Evolutionary conservation across 2,113 vertebrate genomes (phyloP), one percentile per base, ranked within the genome.

Genomic region (Xiphophorus maculatus): DNA sequence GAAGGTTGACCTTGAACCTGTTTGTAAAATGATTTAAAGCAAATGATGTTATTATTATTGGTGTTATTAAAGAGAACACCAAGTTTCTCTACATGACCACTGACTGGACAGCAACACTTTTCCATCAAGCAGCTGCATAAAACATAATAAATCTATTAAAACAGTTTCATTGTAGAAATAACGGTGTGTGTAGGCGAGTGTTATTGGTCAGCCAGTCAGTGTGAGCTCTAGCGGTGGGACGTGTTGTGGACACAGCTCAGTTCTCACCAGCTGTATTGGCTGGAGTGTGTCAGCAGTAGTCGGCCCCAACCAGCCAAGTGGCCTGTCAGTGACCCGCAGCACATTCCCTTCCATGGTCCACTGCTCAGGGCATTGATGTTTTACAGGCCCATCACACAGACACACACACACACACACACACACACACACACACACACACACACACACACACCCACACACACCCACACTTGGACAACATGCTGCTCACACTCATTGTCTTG

Each of bases 301-400:
- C 71, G 63, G 71, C 73, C 73, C 81, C 32, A 69, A 76, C 79
- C 17, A 58, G 66, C 80, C 79, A 81, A 71, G 69, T 74, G 83
- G 76, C 82, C 87, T 69, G 71, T 82, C 80, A 77, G 63, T 79
- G 77, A 85, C 87, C 85, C 37, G 0, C 42, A 61, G 63, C 73
- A 64, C 74, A 79, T 75, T 54, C 80, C 66, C 22, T 48, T 77
- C 63, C 83, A 62, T 80, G 82, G 83, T 80, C 80, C 51, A 42
- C 71, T 84, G 74, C 60, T 73, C 80, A 80, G 73, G 71, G 37
- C 75, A 37, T 17, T 66, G 48, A 73, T 27, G 66, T 84, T 85
- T 80, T 66, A 78, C 62, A 71, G 64, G 63, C 63, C 61, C 73
- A 33, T 74, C 62, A 70, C 77, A 80, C 33, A 35, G 1, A 40